Conservation (phyloP, 1,140 invertebrate species). For the Eufriesea mexicana region DNA sequence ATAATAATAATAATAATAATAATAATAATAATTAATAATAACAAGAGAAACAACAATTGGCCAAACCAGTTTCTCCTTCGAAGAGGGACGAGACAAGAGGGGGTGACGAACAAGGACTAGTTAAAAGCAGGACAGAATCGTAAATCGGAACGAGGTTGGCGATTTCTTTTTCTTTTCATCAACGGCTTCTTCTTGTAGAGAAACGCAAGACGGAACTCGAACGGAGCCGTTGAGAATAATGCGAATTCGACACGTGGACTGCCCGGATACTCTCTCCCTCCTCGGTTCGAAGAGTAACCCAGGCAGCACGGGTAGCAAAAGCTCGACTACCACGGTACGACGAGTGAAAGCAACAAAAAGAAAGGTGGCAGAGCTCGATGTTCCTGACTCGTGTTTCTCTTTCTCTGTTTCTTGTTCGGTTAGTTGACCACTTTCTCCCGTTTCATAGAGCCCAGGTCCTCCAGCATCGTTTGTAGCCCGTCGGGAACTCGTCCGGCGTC, state of each 20-base stretch:
- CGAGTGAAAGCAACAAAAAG: neutral
- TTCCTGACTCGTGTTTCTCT: constrained; percentile 52
- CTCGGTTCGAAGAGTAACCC: neutral
- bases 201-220: too few species aligned
- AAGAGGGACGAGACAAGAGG: neutral
- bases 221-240: neutral
- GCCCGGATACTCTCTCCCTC: too few species aligned
- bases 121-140: neutral
- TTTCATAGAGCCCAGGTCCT: constrained; percentile 87
- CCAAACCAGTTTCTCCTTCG: neutral
- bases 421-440: constrained; percentile 80
- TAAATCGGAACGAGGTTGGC: neutral
- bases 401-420: constrained; percentile 27
- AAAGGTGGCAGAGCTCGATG: constrained; percentile 31
- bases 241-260: too few species aligned
- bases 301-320: neutral
- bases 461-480: constrained; percentile 88
- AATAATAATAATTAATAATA: constrained; percentile 5
- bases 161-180: neutral
- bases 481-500: constrained; percentile 91
- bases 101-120: neutral
- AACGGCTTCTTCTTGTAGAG: neutral
- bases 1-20: constrained; percentile 6
- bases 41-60: neutral
- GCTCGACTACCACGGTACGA: constrained; percentile 20